Evolutionary conservation across 2,888 invertebrate genomes (phyloP).

Genomic region (Caenorhabditis sp.): DNA sequence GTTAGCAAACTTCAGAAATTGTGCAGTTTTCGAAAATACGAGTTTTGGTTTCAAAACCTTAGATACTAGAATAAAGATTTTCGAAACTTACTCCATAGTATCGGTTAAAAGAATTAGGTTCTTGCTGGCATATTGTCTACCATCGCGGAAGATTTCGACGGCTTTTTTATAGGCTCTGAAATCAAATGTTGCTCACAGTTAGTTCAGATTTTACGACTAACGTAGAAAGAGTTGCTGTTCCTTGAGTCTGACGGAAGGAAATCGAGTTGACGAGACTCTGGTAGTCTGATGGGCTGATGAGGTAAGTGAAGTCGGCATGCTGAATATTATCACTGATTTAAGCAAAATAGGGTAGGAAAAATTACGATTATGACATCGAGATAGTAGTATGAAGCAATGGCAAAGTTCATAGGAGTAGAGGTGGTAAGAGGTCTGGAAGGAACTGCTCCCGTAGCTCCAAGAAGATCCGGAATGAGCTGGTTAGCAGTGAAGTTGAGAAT

Average conservation of each 20-base stretch:
- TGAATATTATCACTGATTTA: slow-evolving; percentile 12
- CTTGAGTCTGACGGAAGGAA: slow-evolving; percentile 26
- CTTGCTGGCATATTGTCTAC: slow-evolving; percentile 61
- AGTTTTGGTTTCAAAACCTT: too few relatives aligned
- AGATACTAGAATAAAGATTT: too few relatives aligned
- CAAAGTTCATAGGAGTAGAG: slow-evolving; percentile 60
- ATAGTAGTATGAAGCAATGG: slow-evolving; percentile 51
- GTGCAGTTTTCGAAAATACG: too few relatives aligned
- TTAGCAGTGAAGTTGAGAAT: slow-evolving; percentile 48
- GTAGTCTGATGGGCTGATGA: slow-evolving; percentile 43
- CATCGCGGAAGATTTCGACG: slow-evolving; percentile 46
- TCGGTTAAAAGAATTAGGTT: slow-evolving; percentile 67
- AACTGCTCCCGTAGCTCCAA: slow-evolving; percentile 44
- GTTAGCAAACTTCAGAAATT: too few relatives aligned
- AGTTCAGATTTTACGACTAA: neutral
- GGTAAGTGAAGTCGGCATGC: slow-evolving; percentile 60
- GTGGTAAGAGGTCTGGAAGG: slow-evolving; percentile 35
- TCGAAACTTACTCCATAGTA: slow-evolving; percentile 58
- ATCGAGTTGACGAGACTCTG: slow-evolving; percentile 7
- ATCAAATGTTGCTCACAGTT: neutral
- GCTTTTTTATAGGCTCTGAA: slow-evolving; percentile 68
- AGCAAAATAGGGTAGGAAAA: too few relatives aligned
- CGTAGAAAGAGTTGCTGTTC: slow-evolving; percentile 60
- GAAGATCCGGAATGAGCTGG: slow-evolving; percentile 53
- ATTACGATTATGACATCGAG: slow-evolving; percentile 47